A percentile compares a stretch with the other conserved stretches of the same genome.
phyloP scores from a whole-genome alignment of 2,888 invertebrate genomes.

The Mechanitis mazaeus region DNA sequence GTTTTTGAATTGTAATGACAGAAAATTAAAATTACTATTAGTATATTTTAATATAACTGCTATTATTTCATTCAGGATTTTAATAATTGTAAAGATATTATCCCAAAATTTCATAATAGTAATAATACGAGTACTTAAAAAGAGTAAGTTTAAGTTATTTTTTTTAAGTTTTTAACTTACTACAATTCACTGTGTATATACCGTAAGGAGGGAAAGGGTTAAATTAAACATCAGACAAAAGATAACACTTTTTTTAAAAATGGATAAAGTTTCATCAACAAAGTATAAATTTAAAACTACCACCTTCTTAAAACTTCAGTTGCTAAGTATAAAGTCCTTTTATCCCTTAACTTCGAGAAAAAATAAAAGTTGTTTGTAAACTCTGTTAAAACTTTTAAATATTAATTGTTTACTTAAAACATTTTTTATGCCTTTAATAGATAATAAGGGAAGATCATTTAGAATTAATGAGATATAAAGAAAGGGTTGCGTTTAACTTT shows the following conservation, averaged over 20 bases:
- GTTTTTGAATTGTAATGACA: too few relatives aligned
- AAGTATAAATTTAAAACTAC: slow-evolving; percentile 25
- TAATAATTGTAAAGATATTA: too few relatives aligned
- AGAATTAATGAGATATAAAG: neutral
- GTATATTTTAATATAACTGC: too few relatives aligned
- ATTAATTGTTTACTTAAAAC: slow-evolving; percentile 11
- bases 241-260: slow-evolving; percentile 9
- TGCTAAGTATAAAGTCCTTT: slow-evolving; percentile 22
- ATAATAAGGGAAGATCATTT: neutral
- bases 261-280: slow-evolving; percentile 22
- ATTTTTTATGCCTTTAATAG: slow-evolving; percentile 6
- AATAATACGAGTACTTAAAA: too few relatives aligned
- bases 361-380: slow-evolving; percentile 7
- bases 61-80: too few relatives aligned
- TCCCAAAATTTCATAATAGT: too few relatives aligned
- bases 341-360: slow-evolving; percentile 18
- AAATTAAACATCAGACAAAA: neutral
- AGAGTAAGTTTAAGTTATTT: too few relatives aligned
- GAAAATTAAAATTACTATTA: too few relatives aligned
- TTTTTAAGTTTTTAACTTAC: too few relatives aligned
- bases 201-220: too few relatives aligned
- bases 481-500: neutral
- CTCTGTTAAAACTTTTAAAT: slow-evolving; percentile 14
- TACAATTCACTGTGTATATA: neutral
- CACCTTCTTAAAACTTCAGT: slow-evolving; percentile 20